Evolutionary conservation across 2,113 vertebrate genomes (phyloP).

Genomic region (Xerus inauris): DNA sequence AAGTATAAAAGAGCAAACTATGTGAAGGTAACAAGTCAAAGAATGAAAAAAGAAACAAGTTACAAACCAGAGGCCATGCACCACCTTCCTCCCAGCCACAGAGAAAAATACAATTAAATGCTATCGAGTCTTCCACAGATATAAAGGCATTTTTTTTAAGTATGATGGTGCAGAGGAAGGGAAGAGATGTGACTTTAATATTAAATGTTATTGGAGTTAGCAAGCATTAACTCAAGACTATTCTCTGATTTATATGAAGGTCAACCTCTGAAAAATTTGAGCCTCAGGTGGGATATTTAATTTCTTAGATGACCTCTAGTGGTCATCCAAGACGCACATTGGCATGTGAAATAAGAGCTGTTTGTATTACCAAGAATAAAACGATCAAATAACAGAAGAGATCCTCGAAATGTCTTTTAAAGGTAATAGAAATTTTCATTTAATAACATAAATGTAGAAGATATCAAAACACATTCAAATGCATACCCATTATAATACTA

Average conservation of each 20-base stretch:
- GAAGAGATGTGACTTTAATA: constrained; percentile 34
- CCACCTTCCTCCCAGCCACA: background rate
- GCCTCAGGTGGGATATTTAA: constrained; percentile 54
- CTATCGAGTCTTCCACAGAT: background rate
- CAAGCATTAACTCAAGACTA: background rate
- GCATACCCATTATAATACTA: background rate
- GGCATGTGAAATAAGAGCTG: constrained; percentile 19
- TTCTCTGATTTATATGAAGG: constrained; percentile 65
- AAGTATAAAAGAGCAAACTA: background rate
- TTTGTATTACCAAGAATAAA: constrained; percentile 40
- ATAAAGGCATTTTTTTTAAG: background rate
- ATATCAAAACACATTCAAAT: background rate
- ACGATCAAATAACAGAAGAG: constrained; percentile 3
- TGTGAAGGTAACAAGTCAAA: background rate
- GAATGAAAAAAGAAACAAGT: background rate
- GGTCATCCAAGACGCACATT: background rate
- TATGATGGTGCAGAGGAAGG: background rate
- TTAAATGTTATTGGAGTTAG: constrained; percentile 8
- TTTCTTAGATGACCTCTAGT: constrained; percentile 59
- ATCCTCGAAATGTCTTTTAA: constrained; percentile 6
- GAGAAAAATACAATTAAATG: background rate
- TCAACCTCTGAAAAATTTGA: constrained; percentile 52
- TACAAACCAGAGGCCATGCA: background rate
- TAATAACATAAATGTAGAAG: background rate
- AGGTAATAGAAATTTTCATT: constrained; percentile 13